Base-by-base conservation (phyloP, 2,797 vertebrate genomes). In the Siniperca undulata region DNA sequence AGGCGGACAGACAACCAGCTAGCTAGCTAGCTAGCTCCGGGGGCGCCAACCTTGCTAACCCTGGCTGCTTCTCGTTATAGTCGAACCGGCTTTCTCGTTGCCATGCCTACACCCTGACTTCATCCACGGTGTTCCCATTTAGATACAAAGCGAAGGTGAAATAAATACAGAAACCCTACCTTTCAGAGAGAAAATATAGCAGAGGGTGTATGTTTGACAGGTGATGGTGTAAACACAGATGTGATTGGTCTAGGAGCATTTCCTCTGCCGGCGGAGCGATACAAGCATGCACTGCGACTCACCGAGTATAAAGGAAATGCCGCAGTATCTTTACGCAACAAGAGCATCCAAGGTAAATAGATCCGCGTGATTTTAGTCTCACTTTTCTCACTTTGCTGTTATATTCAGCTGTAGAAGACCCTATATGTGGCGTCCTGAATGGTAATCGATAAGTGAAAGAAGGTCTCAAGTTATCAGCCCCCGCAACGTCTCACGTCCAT, bases 141-240 rank as follows among this genome's bases (percentile, higher is more conserved):
- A 14, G 5, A 50, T 11, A 17, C n/a, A 77, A 64, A 34, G 10
- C 1, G 22, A 30, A 27, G 2, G 12, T 74, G 16, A 44, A 60
- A 81, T 36, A 78, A 82, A 55, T 0, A 24, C 0, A 74, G 5
- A 60, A 70, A 56, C 30, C 89, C 50, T 93, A 95, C 94, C 94
- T 94, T 91, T 86, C 74, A 92, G 90, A 92, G 89, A 91, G 92
- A 93, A 88, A 92, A 82, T 85, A 19, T 82, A 87, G 80, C 90
- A 53, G 89, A 85, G 89, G 89, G 88, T 89, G 89, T 91, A 82
- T 78, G 88, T 93, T 81, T 93, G 94, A 95, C 94, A 95, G 94
- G 93, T 95, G 93, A 94, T 88, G 94, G 90, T 93, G 93, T 94
- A 94, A 94, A 95, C 94, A 94, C 92, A 91, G 82, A 92, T 86